Percentiles rank a stretch among this genome's conserved stretches.
Evolutionary conservation across 2,888 invertebrate species (phyloP).

Genomic region (Brachyopa scutellaris): DNA sequence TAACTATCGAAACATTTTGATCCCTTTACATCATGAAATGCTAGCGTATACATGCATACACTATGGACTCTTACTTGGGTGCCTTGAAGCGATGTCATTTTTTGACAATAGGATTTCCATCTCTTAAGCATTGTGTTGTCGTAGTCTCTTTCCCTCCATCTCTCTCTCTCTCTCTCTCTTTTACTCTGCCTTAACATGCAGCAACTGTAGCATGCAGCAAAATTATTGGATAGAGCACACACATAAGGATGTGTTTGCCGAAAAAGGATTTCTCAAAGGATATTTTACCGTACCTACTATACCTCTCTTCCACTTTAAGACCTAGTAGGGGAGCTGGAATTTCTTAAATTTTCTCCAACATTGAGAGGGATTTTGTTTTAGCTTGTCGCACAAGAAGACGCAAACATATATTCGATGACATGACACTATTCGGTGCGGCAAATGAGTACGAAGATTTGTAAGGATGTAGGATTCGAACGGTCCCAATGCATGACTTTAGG

Average conservation of each 20-base stretch:
- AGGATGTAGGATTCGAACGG: conserved; percentile 25
- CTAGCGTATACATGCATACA: not conserved
- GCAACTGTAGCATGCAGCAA: conserved; percentile 28
- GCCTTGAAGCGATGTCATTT: conserved; percentile 62
- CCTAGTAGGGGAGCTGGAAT: conserved; percentile 18
- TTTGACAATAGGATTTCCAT: conserved; percentile 68
- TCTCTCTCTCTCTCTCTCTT: not conserved
- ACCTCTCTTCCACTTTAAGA: conserved; percentile 5
- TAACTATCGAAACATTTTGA: conserved; percentile 71
- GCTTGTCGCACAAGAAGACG: conserved; percentile 44
- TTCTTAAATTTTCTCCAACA: conserved; percentile 36
- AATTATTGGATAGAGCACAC: conserved; percentile 24
- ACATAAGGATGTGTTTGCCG: conserved; percentile 3
- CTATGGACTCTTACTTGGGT: no score
- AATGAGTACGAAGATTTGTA: conserved; percentile 1
- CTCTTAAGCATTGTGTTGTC: conserved; percentile 51
- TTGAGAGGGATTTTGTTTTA: conserved; percentile 51
- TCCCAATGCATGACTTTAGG: conserved; percentile 38
- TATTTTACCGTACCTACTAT: conserved; percentile 27
- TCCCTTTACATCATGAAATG: conserved; percentile 53
- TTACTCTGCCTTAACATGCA: not conserved
- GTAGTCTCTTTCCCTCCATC: conserved; percentile 30
- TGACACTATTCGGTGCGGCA: conserved; percentile 16
- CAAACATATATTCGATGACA: no score
- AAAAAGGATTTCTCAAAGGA: conserved; percentile 35